phyloP scores from a whole-genome alignment of 2,888 invertebrate species.

The Argyresthia albistria region DNA sequence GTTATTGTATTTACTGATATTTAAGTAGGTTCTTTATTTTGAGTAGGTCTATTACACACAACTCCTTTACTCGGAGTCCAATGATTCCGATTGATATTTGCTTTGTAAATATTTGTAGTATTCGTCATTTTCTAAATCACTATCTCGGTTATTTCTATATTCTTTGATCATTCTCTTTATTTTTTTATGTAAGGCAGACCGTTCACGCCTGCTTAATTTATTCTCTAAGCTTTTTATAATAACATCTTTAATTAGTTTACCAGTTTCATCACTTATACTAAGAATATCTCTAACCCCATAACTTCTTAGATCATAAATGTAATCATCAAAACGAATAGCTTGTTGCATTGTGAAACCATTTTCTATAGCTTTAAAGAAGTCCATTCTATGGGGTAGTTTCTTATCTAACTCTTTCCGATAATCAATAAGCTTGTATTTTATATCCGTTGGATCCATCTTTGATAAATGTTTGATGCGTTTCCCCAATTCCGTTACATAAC shows the following conservation, averaged over 20 bases:
- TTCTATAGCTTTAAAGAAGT: conserved; percentile 35
- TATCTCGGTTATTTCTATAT: not conserved
- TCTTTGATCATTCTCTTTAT: not conserved
- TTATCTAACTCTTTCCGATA: conserved; percentile 21
- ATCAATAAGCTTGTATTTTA: conserved; percentile 20
- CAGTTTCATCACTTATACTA: conserved; percentile 18
- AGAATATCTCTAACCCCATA: conserved; percentile 17
- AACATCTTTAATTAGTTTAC: conserved; percentile 6
- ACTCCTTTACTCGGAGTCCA: no score
- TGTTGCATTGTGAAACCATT: conserved; percentile 28
- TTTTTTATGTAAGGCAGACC: not conserved
- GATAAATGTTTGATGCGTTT: conserved; percentile 21
- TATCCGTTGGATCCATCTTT: not conserved
- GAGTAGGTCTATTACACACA: no score
- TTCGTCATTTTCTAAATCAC: no score
- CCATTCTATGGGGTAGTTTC: conserved; percentile 13
- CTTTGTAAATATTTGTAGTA: not conserved
- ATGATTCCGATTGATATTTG: not conserved
- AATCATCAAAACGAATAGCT: conserved; percentile 29
- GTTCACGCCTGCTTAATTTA: not conserved
- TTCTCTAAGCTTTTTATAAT: not conserved
- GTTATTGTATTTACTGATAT: no score
- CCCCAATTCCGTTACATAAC: conserved; percentile 20
- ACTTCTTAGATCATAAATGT: conserved; percentile 22
- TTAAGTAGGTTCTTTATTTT: no score